Evolutionary conservation across 1,140 invertebrate species (phyloP), one percentile per base, ranked within the genome.

Genomic region (Ceratina calcarata): DNA sequence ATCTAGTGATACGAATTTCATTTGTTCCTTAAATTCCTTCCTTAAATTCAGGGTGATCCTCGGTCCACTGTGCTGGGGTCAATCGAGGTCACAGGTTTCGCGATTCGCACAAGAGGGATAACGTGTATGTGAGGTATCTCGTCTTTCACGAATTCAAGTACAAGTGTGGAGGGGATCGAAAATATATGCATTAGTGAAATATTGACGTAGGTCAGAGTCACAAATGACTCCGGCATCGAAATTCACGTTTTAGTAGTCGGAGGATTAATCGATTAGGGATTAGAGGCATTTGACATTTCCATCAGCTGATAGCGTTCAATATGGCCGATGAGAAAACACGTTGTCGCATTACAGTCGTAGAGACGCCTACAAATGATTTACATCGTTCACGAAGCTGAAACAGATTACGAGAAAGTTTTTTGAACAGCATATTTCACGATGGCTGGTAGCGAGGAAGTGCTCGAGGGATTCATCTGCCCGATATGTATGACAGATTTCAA

Each of bases 381-480:
- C 3, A 8, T 49, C 22, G 12, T 16, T 1, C 70, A 49, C 60
- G 20, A 55, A 24, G 45, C 66, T 61, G 4, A 49, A 66, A 64
- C 13, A 15, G 60, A 61, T 61, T 61, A 10, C 12, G 24, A 32
- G 13, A 66, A 58, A 55, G 22, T 66, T 68, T 15, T 22, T 0
- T 20, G 18, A 53, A 20, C 51, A 70, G 49, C 18, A 16, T 8
- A n/a, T 18, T n/a, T 37, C n/a, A 62, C 12, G 94, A 93, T 93
- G 93, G 91, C 93, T 71, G 88, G 85, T 22, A 87, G 85, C 68
- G 94, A 93, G 16, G 94, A 95, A 86, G 96, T 98, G 75, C 93
- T 97, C 74, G 98, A 99, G 91, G 98, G 98, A 10, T 98, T 99
- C 90, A 93, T 99, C 4, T 99, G 98, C 92, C 98, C 98, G 0